phyloP scores from a whole-genome alignment of 2,888 invertebrate genomes.

The Drosophila atroscutellata region DNA sequence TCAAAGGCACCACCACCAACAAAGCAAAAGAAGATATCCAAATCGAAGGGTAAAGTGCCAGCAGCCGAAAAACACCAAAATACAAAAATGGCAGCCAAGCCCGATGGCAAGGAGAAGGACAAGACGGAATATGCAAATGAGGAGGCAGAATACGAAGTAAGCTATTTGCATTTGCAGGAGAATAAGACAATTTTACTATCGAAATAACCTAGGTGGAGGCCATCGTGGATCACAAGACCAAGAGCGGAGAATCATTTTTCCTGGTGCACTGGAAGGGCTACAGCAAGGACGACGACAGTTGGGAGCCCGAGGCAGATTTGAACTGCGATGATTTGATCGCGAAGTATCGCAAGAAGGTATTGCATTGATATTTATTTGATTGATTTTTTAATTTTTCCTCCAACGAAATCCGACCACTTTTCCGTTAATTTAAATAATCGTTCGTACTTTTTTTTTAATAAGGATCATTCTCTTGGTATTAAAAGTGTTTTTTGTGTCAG shows the following conservation, averaged over 20 bases:
- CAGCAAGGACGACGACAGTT: constrained; percentile 89
- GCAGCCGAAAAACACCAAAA: constrained; percentile 18
- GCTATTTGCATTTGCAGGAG: background rate
- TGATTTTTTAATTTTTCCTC: background rate
- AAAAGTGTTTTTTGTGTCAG: too few species aligned
- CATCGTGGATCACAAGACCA: constrained; percentile 89
- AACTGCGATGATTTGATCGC: constrained; percentile 89
- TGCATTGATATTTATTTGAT: too few species aligned
- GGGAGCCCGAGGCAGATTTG: constrained; percentile 90
- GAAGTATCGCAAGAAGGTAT: constrained; percentile 85
- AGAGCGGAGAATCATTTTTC: constrained; percentile 89
- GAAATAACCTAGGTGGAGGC: constrained; percentile 87
- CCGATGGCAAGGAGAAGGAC: constrained; percentile 37
- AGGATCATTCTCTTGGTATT: background rate
- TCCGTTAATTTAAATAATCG: background rate
- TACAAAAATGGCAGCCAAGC: constrained; percentile 9
- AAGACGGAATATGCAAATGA: constrained; percentile 82
- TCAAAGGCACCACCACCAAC: constrained; percentile 70
- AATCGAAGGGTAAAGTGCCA: constrained; percentile 27
- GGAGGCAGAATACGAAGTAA: constrained; percentile 77
- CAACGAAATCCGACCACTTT: background rate
- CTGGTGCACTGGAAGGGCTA: constrained; percentile 93
- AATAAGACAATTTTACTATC: background rate
- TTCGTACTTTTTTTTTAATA: background rate
- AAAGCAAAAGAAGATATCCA: constrained; percentile 56